Evolutionary conservation across 2,888 invertebrate species (phyloP).

Genomic region (Acronicta leporina): DNA sequence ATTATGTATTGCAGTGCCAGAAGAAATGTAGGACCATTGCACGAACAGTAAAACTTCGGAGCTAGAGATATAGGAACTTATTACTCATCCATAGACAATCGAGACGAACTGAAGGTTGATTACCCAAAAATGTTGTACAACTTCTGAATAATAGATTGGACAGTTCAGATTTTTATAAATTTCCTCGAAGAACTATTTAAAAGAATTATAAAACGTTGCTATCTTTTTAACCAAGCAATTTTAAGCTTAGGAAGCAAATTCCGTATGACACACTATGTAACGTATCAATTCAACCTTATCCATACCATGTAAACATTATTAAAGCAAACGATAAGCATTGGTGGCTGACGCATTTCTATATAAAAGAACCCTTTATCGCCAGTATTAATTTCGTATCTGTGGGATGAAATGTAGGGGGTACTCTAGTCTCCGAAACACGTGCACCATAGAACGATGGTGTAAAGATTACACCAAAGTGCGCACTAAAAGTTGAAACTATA

Average conservation of each 20-base stretch:
- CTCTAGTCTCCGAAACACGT: conserved; percentile 41
- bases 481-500: conserved; percentile 29
- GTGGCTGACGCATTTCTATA: conserved; percentile 30
- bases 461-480: conserved; percentile 43
- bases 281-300: conserved; percentile 5
- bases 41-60: neutral
- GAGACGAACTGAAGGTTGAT: no score
- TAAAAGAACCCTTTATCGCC: conserved; percentile 23
- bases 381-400: conserved; percentile 31
- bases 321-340: conserved; percentile 18
- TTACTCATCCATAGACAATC: no score
- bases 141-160: no score
- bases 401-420: conserved; percentile 36
- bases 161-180: no score
- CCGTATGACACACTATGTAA: neutral
- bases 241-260: conserved; percentile 15
- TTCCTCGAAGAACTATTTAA: neutral
- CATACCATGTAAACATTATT: conserved; percentile 10
- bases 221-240: conserved; percentile 14
- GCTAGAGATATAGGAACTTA: no score
- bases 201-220: neutral
- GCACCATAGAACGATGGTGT: conserved; percentile 46
- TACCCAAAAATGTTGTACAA: no score
- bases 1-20: conserved; percentile 8
- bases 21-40: neutral